Evolutionary conservation across 2,888 invertebrate species (phyloP).

Genomic region (Lycaena phlaeas): DNA sequence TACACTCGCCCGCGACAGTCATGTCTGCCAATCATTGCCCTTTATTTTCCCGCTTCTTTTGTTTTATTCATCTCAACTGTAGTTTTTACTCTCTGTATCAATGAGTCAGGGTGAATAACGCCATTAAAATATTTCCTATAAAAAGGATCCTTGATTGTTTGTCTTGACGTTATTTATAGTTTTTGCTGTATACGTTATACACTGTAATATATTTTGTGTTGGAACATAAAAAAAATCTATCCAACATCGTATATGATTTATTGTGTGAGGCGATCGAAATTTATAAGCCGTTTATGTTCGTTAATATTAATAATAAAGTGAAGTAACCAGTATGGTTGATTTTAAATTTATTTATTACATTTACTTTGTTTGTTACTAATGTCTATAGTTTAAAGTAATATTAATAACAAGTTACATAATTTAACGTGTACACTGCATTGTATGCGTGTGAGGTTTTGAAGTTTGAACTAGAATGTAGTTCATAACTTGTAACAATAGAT

Average conservation of each 20-base stretch:
- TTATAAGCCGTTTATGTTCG: too few species aligned
- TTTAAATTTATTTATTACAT: too few species aligned
- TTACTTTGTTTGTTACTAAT: too few species aligned
- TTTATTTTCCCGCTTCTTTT: conserved; percentile 13
- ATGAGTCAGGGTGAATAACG: conserved; percentile 5
- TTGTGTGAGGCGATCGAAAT: not conserved
- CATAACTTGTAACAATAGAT: conserved; percentile 15
- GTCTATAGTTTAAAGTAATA: too few species aligned
- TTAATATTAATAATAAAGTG: too few species aligned
- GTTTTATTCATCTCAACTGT: conserved; percentile 12
- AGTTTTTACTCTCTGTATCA: conserved; percentile 8
- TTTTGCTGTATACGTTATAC: not conserved
- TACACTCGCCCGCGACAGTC: conserved; percentile 30
- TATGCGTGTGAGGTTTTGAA: too few species aligned
- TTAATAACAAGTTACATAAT: too few species aligned
- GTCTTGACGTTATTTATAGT: conserved; percentile 3
- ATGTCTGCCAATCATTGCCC: conserved; percentile 37
- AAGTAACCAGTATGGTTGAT: too few species aligned
- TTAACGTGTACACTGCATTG: too few species aligned
- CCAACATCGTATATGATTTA: conserved; percentile 1
- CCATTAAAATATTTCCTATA: conserved; percentile 4
- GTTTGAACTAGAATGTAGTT: too few species aligned
- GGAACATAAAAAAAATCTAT: conserved; percentile 3
- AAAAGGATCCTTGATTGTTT: conserved; percentile 6
- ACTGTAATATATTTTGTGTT: not conserved